Base-by-base conservation (phyloP, 2,888 invertebrate species). In the Andrena minutula region DNA sequence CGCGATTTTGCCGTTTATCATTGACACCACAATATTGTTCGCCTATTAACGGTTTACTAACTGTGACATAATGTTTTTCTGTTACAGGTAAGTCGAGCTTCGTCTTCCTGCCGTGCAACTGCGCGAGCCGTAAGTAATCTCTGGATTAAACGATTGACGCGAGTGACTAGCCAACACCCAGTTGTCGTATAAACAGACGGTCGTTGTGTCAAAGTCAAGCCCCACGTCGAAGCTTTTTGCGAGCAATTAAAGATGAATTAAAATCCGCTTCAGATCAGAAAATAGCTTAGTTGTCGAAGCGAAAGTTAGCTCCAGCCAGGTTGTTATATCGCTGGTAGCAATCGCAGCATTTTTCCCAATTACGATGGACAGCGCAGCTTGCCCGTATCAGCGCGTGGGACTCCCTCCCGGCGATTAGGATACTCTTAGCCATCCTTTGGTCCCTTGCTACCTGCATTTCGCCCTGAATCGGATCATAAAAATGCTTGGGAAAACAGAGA, bases 1-100 rank as follows among this genome's bases (percentile, higher is more conserved):
- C 56, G 10, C 23, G 4, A 12, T 8, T 56, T 23, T 5, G 2
- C 6, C 12, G 26, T 35, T 23, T 41, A 16, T 16, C 41, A 16
- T 0, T 23, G 20, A 32, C 20, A 2, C 30, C 30, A 3, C 2
- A 30, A 61, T 7, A 16, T 30, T 61, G 30, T 7, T 8, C 6
- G 4, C 8, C 35, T 12, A 5, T 63, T 63, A 63, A 4, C 35
- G 5, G 7, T 8, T 23, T 6, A 41, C 20, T 75, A 84, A 85
- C 20, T 5, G 28, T 20, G 56, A 28, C 3, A 2, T 20, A 56
- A 41, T 49, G 6, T 71, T 79, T 84, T 75, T 88, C 60, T 85
- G 71, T 89, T 89, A 30, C 76, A 89, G 87, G 85, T 86, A 87
- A 88, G 79, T 88, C 28, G 5, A 74, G 16, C 1, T 10, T 26